A percentile compares a stretch with the other conserved stretches of the same genome.
phyloP scores from a whole-genome alignment of 2,888 invertebrate genomes.

The Norana najaformis region DNA sequence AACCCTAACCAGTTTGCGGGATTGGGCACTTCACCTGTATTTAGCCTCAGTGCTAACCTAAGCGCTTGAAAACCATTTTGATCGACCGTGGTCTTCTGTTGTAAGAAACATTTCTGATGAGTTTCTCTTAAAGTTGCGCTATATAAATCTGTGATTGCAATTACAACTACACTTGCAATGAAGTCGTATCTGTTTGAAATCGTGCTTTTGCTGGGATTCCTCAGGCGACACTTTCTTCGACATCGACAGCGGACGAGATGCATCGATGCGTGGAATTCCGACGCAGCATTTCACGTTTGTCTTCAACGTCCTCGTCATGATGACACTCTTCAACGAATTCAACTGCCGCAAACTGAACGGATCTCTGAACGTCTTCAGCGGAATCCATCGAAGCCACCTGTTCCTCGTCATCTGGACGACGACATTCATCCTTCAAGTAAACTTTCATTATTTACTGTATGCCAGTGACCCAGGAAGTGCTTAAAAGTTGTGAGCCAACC shows the following conservation, averaged over 20 bases:
- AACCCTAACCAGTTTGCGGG: no score
- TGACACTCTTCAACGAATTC: conserved; percentile 36
- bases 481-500: no score
- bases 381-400: conserved; percentile 27
- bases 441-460: no score
- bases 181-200: not conserved
- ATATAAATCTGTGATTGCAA: no score
- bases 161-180: no score
- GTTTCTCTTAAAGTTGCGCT: no score
- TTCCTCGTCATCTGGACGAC: conserved; percentile 30
- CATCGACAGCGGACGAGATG: conserved; percentile 32
- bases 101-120: no score
- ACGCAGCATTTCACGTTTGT: conserved; percentile 37
- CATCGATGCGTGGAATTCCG: conserved; percentile 30
- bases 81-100: no score
- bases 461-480: no score
- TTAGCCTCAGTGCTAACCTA: no score
- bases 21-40: no score
- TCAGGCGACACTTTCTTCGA: conserved; percentile 32
- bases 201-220: not conserved
- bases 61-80: no score
- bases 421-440: conserved; percentile 31
- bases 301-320: conserved; percentile 34
- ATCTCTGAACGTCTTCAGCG: conserved; percentile 29
- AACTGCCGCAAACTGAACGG: conserved; percentile 35